Percentiles rank a stretch among this genome's conserved stretches.
phyloP scores from a whole-genome alignment of 2,888 invertebrate species.

The Megamerina dolium region DNA sequence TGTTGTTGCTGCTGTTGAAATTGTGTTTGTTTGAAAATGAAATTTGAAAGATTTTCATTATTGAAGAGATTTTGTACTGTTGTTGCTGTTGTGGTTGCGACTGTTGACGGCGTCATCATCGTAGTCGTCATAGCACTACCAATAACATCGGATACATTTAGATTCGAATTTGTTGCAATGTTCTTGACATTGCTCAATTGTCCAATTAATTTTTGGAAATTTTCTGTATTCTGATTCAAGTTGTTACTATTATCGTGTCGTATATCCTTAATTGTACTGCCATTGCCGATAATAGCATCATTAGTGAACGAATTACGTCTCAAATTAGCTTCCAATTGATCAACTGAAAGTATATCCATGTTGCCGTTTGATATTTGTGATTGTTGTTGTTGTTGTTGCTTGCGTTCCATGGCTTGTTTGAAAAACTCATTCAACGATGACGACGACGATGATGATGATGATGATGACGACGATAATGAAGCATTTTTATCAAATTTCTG shows the following conservation, averaged over 20 bases:
- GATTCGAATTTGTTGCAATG: slow-evolving; percentile 16
- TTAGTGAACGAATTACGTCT: slow-evolving; percentile 31
- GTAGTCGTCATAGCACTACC: too few species aligned
- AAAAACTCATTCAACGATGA: slow-evolving; percentile 43
- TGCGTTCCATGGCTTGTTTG: slow-evolving; percentile 33
- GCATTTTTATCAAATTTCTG: slow-evolving; percentile 23
- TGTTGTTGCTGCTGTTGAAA: slow-evolving; percentile 36
- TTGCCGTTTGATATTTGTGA: slow-evolving; percentile 10
- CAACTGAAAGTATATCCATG: slow-evolving; percentile 38
- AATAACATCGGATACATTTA: too few species aligned
- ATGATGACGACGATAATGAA: too few species aligned
- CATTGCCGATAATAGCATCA: slow-evolving; percentile 3
- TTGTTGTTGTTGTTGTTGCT: slow-evolving; percentile 13
- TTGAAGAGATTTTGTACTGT: slow-evolving; percentile 23
- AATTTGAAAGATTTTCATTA: slow-evolving; percentile 38
- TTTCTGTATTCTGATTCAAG: slow-evolving; percentile 29
- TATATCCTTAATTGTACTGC: slow-evolving; percentile 8
- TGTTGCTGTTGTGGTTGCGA: background rate
- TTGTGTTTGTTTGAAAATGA: slow-evolving; percentile 38
- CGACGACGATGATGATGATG: too few species aligned
- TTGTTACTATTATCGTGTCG: slow-evolving; percentile 17
- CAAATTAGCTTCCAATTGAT: slow-evolving; percentile 45
- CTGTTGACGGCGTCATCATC: too few species aligned
- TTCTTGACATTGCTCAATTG: slow-evolving; percentile 24
- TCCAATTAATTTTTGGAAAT: slow-evolving; percentile 41